Conservation (phyloP, 2,797 vertebrate genomes). For the Furcifer pardalis region DNA sequence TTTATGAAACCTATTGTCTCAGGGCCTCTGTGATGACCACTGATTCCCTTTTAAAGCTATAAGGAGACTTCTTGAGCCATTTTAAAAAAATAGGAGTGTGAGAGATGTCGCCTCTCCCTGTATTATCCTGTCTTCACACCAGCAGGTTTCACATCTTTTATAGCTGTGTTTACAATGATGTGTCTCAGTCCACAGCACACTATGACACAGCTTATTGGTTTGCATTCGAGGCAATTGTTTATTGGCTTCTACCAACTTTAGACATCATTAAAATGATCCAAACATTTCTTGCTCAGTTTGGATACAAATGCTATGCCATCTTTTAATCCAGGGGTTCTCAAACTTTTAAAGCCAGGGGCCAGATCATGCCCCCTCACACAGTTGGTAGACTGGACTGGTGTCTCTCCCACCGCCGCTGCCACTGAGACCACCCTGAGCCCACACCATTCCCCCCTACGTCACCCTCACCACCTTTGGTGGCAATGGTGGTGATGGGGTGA, state of each 20-base stretch:
- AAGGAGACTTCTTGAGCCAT: no score
- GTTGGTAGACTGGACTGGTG: no score
- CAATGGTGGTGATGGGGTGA: no score
- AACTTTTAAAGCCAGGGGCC: no score
- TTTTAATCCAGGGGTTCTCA: no score
- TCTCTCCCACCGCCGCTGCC: no score
- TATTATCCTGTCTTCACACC: not conserved
- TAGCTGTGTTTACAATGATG: not conserved
- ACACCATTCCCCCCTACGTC: no score
- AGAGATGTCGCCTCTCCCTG: not conserved
- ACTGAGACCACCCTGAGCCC: no score
- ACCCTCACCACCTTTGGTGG: no score
- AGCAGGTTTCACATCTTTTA: not conserved
- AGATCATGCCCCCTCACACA: no score
- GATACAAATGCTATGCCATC: not conserved
- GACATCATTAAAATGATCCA: not conserved
- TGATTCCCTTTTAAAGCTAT: not conserved
- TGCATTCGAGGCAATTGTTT: not conserved
- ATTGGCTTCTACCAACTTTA: not conserved
- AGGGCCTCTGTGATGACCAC: not conserved
- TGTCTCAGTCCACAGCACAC: not conserved
- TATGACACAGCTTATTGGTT: not conserved
- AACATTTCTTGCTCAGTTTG: not conserved
- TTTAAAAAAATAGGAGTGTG: no score
- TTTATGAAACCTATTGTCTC: not conserved